phyloP scores from a whole-genome alignment of 2,113 vertebrate species.

The Irena cyanogastra region DNA sequence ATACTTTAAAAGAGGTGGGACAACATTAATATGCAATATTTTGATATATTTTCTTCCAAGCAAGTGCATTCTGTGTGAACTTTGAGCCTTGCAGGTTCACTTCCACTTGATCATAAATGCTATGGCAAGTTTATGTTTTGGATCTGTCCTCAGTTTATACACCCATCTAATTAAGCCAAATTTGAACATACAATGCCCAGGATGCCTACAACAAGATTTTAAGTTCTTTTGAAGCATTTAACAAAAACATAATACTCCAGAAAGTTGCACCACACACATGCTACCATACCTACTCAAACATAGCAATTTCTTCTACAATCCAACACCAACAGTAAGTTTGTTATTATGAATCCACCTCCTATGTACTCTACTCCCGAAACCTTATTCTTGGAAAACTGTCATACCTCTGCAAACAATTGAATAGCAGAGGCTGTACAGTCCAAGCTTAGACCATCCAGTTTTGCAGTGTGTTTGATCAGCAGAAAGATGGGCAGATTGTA shows the following conservation, averaged over 20 bases:
- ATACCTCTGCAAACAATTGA: fast-evolving
- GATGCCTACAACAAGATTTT: neutral
- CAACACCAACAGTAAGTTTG: neutral
- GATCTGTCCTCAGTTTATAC: neutral
- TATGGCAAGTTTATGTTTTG: neutral
- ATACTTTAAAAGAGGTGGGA: neutral
- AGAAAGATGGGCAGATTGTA: neutral
- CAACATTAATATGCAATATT: neutral
- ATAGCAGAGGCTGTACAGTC: neutral
- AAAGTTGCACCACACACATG: neutral
- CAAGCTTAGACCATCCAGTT: neutral
- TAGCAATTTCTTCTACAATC: neutral
- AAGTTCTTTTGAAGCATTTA: neutral
- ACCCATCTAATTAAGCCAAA: neutral
- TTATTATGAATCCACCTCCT: neutral
- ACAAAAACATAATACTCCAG: neutral
- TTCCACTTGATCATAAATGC: neutral
- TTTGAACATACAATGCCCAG: neutral
- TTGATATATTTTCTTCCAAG: neutral
- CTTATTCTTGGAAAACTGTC: neutral
- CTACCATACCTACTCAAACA: neutral
- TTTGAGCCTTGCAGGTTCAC: neutral
- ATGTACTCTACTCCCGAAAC: neutral
- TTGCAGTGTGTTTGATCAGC: neutral
- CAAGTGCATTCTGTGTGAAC: too few species aligned